Conservation (phyloP, 2,113 vertebrate species). For the Microcebus lehilahytsara region DNA sequence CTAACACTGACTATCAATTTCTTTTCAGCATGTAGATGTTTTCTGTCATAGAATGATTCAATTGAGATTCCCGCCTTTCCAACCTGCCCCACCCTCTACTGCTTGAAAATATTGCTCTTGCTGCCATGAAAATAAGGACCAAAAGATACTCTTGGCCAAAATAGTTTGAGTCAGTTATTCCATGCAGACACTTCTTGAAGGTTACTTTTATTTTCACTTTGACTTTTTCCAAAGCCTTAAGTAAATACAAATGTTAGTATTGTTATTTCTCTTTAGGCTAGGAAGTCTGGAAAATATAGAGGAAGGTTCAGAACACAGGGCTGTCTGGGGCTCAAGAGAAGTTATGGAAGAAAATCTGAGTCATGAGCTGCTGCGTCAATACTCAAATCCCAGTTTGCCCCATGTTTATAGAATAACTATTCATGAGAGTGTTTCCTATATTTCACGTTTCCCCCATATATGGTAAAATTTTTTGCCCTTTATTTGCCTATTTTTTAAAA, state of each 20-base stretch:
- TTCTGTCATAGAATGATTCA: background rate
- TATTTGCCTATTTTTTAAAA: background rate
- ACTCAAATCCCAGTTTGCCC: conserved; percentile 14
- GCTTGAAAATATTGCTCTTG: background rate
- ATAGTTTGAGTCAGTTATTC: background rate
- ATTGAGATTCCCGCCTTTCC: background rate
- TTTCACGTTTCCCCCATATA: conserved; percentile 22
- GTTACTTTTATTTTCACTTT: conserved; percentile 56
- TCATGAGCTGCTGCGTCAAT: background rate
- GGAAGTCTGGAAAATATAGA: conserved; percentile 58
- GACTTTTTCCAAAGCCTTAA: conserved; percentile 49
- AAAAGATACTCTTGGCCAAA: background rate
- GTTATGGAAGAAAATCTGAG: conserved; percentile 28
- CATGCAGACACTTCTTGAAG: background rate
- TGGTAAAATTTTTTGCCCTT: conserved; percentile 36
- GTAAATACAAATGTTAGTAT: conserved; percentile 62
- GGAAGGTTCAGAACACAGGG: background rate
- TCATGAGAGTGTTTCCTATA: background rate
- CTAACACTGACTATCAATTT: background rate
- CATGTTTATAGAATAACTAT: background rate
- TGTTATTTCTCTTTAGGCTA: conserved; percentile 67
- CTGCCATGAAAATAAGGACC: background rate
- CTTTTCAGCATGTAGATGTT: background rate
- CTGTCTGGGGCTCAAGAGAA: background rate
- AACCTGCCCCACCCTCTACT: too few species aligned